Conservation (phyloP, 2,797 vertebrate species). For the Clarias pachynema region DNA sequence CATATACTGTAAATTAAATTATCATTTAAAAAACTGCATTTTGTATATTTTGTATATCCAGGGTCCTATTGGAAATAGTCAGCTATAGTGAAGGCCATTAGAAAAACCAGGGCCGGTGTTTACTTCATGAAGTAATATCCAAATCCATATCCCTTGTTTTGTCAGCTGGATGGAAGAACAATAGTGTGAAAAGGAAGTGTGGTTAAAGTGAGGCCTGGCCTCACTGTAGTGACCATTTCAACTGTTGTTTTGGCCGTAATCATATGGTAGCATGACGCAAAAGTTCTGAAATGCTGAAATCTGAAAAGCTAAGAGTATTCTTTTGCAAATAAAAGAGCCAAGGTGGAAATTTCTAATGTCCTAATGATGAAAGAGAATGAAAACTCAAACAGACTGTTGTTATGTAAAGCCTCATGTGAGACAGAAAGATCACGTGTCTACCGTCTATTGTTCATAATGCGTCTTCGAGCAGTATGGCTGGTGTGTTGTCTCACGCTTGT, state of each 20-base stretch:
- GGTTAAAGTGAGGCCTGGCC: background rate
- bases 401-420: background rate
- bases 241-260: conserved; percentile 1
- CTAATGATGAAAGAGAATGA: background rate
- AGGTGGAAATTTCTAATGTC: background rate
- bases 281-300: background rate
- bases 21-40: too few relatives aligned
- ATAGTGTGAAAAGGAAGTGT: conserved; percentile 38
- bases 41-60: too few relatives aligned
- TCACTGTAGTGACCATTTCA: background rate
- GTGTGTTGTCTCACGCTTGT: conserved; percentile 37
- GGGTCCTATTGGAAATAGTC: background rate
- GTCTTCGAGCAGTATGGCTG: conserved; percentile 18
- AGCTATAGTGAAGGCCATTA: background rate
- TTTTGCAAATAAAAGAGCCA: background rate
- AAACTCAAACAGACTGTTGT: too few relatives aligned
- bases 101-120: conserved; percentile 12
- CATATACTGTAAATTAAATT: too few relatives aligned
- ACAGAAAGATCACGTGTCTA: background rate
- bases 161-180: conserved; percentile 60
- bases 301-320: background rate
- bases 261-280: background rate
- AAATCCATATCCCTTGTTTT: conserved; percentile 72
- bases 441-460: conserved; percentile 27
- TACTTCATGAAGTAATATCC: conserved; percentile 59